phyloP scores from a whole-genome alignment of 2,797 vertebrate genomes.

The Mormyrops attenuatus region DNA sequence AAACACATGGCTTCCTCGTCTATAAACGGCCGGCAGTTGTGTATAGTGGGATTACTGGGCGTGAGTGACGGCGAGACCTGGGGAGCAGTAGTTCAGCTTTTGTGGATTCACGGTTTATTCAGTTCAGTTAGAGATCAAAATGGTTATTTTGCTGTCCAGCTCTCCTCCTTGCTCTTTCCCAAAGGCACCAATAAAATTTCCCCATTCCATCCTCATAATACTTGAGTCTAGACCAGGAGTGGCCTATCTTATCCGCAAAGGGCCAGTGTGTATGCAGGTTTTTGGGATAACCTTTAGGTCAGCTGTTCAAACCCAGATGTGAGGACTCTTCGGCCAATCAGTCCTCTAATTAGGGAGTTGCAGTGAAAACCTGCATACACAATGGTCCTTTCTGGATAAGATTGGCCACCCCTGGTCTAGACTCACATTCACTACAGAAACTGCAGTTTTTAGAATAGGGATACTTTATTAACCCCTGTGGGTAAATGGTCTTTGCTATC shows the following conservation, averaged over 20 bases:
- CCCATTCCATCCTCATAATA: not conserved
- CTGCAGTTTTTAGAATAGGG: not conserved
- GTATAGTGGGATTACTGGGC: not conserved
- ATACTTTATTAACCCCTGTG: not conserved
- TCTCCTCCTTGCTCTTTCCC: not conserved
- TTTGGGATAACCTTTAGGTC: too few species aligned
- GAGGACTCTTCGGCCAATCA: too few species aligned
- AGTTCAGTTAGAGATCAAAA: not conserved
- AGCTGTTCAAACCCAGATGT: too few species aligned
- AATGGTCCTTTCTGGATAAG: too few species aligned
- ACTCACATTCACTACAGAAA: too few species aligned
- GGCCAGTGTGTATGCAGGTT: too few species aligned
- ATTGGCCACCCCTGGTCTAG: not conserved
- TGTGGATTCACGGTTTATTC: not conserved
- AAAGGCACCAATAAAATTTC: not conserved
- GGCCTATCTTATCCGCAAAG: too few species aligned
- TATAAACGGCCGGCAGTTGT: not conserved
- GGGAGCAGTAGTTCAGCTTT: not conserved
- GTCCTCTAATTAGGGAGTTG: too few species aligned
- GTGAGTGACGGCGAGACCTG: not conserved
- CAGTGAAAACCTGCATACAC: too few species aligned
- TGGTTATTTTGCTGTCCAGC: not conserved
- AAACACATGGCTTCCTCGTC: not conserved
- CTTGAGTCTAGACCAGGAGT: not conserved
- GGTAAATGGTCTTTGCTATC: not conserved